Conservation (phyloP, 2,113 vertebrate species). For the Corythornis vintsioides region DNA sequence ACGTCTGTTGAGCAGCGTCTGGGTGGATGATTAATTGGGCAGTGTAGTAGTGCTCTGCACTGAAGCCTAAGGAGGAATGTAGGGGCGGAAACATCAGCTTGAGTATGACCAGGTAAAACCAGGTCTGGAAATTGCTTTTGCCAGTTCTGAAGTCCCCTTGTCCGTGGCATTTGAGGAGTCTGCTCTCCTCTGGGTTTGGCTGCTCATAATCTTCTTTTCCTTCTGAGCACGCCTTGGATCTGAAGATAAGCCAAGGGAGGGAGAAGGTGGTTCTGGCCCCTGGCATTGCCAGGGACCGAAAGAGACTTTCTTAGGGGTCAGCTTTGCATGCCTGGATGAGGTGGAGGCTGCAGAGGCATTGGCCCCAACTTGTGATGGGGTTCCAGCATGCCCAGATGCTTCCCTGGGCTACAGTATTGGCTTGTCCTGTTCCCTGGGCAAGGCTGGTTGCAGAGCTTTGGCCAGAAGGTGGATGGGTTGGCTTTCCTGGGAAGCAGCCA, state of each 20-base stretch:
- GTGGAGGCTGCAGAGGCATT: background rate
- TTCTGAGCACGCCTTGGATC: background rate
- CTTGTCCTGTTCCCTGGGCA: background rate
- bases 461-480: background rate
- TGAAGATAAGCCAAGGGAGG: background rate
- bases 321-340: rapidly evolving
- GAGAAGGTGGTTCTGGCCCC: background rate
- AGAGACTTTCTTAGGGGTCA: background rate
- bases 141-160: background rate
- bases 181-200: background rate
- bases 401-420: background rate
- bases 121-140: background rate
- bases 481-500: background rate
- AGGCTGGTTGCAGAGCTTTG: background rate
- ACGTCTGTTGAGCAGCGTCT: background rate
- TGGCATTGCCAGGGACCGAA: background rate
- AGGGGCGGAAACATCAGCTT: background rate
- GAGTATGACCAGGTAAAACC: background rate
- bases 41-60: background rate
- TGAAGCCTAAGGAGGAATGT: background rate
- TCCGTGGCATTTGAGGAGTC: background rate
- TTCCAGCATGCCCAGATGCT: background rate
- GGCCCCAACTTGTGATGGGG: background rate
- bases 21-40: background rate
- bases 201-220: background rate